Evolutionary conservation across 2,797 vertebrate species (phyloP).

Genomic region (Coilia nasus): DNA sequence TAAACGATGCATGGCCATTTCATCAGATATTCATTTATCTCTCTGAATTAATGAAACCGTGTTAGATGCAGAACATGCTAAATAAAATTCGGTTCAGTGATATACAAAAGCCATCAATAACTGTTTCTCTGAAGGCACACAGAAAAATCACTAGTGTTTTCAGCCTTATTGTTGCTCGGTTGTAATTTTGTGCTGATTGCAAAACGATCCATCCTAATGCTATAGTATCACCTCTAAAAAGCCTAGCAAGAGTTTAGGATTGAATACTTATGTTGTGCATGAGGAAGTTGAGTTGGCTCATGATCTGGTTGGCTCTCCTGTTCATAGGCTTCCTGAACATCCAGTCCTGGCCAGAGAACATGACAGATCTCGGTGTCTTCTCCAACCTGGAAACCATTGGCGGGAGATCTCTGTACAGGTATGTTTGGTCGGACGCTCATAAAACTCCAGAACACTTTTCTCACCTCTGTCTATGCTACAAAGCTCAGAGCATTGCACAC

Average conservation of each 20-base stretch:
- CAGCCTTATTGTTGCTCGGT: background rate
- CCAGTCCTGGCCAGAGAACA: conserved; percentile 97
- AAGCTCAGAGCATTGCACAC: no score
- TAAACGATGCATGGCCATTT: conserved; percentile 64
- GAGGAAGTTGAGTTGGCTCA: background rate
- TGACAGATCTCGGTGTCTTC: conserved; percentile 96
- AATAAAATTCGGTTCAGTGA: conserved; percentile 18
- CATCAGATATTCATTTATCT: conserved; percentile 68
- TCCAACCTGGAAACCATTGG: conserved; percentile 95
- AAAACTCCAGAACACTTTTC: no score
- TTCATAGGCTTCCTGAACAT: conserved; percentile 91
- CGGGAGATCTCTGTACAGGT: conserved; percentile 94
- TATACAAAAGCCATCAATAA: background rate
- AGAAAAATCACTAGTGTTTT: background rate
- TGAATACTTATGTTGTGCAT: background rate
- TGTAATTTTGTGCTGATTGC: background rate
- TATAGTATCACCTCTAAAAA: no score
- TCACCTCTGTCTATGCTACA: no score
- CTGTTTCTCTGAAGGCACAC: conserved; percentile 17
- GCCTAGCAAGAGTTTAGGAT: no score
- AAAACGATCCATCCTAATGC: no score
- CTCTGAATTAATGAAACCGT: conserved; percentile 56
- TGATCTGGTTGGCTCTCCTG: conserved; percentile 32
- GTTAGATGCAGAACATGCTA: conserved; percentile 32
- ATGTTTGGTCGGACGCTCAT: conserved; percentile 35